Conservation (phyloP, 1,140 invertebrate species). For the Hylaeus anthracinus region DNA sequence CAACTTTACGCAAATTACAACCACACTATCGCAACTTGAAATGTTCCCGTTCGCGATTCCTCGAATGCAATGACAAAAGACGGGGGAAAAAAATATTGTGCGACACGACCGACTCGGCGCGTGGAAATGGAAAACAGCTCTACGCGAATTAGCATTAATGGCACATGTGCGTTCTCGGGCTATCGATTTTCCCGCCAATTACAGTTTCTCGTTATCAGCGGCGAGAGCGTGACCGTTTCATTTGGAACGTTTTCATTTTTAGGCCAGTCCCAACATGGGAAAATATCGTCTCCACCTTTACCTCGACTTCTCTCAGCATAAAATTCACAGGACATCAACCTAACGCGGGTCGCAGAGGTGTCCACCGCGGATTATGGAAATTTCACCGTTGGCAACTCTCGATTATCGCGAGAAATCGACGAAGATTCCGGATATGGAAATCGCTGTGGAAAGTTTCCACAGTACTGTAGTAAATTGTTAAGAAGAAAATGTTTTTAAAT, state of each 20-base stretch:
- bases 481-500: too few species aligned
- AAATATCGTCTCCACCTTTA: too few species aligned
- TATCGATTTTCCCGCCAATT: conserved; percentile 32
- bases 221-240: neutral
- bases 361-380: conserved; percentile 7
- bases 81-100: neutral
- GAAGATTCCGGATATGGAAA: conserved; percentile 13
- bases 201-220: neutral
- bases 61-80: neutral
- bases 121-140: conserved; percentile 30
- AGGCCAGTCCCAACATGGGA: too few species aligned
- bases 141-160: conserved; percentile 39
- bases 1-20: neutral
- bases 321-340: neutral
- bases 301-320: neutral
- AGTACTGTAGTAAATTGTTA: neutral
- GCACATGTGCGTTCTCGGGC: conserved; percentile 24
- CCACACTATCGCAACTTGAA: too few species aligned
- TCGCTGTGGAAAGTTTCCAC: neutral
- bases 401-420: conserved; percentile 15
- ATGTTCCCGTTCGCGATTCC: neutral
- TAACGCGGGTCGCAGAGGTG: neutral
- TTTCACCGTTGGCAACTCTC: neutral
- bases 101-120: neutral
- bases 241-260: neutral